Evolutionary conservation across 1,140 invertebrate species (phyloP).

Genomic region (Dreissena rostriformis): DNA sequence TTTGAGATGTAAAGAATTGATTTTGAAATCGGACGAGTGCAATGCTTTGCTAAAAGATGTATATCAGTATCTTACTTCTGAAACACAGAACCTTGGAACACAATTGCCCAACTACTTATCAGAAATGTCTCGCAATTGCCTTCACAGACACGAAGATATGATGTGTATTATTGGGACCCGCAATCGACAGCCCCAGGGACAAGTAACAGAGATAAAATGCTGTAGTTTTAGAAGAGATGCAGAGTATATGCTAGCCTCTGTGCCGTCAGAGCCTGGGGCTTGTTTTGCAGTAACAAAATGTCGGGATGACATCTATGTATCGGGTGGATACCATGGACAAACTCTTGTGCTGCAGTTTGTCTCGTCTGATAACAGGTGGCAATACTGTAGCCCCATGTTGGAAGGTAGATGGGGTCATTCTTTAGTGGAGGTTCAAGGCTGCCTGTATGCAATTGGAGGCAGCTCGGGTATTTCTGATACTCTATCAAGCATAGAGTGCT

Average conservation of each 20-base stretch:
- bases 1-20: conserved; percentile 84
- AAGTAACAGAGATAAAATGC: conserved; percentile 52
- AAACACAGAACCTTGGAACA: neutral
- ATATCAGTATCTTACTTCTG: conserved; percentile 10
- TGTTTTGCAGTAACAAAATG: conserved; percentile 47
- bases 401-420: conserved; percentile 53
- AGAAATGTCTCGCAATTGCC: conserved; percentile 15
- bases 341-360: conserved; percentile 36
- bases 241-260: conserved; percentile 34
- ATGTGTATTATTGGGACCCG: conserved; percentile 48
- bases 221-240: conserved; percentile 47
- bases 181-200: conserved; percentile 46
- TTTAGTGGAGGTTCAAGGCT: conserved; percentile 22
- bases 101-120: conserved; percentile 2
- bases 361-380: conserved; percentile 41
- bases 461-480: conserved; percentile 27
- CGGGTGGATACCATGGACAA: conserved; percentile 51
- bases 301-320: conserved; percentile 39
- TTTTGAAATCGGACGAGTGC: conserved; percentile 85
- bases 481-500: conserved; percentile 48
- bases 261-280: conserved; percentile 52
- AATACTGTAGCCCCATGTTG: conserved; percentile 33
- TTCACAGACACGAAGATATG: conserved; percentile 49
- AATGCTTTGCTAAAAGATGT: conserved; percentile 87
- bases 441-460: conserved; percentile 42